Conservation (phyloP, 2,113 vertebrate species). For the Chamaetylas fuelleborni region DNA sequence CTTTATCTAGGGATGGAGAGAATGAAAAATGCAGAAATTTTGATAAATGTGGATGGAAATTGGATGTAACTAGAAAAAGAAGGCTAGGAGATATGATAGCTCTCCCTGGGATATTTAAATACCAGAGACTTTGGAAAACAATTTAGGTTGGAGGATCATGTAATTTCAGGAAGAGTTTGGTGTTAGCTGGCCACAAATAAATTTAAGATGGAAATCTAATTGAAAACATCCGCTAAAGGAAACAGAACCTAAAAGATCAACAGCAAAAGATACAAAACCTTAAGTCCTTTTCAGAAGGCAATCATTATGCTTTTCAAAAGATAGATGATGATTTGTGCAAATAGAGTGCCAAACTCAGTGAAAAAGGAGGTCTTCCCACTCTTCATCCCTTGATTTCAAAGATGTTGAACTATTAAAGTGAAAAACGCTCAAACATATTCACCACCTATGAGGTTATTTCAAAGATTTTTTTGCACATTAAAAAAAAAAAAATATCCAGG, state of each 20-base stretch:
- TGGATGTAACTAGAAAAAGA: background rate
- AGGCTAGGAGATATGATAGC: background rate
- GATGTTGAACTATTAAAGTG: background rate
- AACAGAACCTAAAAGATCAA: background rate
- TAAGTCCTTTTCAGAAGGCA: background rate
- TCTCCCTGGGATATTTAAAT: background rate
- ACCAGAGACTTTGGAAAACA: background rate
- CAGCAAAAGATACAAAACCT: background rate
- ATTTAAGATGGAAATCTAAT: background rate
- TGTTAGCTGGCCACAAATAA: background rate
- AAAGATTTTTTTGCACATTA: background rate
- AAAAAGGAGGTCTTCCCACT: background rate
- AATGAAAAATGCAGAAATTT: background rate
- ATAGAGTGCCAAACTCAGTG: background rate
- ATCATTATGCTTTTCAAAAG: background rate
- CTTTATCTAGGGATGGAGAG: background rate
- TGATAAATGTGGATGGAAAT: background rate
- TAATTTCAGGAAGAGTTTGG: background rate
- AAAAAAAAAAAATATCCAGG: background rate
- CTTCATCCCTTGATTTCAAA: background rate
- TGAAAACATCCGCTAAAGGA: background rate
- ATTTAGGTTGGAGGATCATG: background rate
- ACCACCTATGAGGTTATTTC: background rate
- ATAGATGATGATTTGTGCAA: background rate
- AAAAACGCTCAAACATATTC: background rate